Percentiles rank a stretch among this genome's conserved stretches.
phyloP scores from a whole-genome alignment of 1,140 invertebrate genomes.

The Akabosia matsudoensis region DNA sequence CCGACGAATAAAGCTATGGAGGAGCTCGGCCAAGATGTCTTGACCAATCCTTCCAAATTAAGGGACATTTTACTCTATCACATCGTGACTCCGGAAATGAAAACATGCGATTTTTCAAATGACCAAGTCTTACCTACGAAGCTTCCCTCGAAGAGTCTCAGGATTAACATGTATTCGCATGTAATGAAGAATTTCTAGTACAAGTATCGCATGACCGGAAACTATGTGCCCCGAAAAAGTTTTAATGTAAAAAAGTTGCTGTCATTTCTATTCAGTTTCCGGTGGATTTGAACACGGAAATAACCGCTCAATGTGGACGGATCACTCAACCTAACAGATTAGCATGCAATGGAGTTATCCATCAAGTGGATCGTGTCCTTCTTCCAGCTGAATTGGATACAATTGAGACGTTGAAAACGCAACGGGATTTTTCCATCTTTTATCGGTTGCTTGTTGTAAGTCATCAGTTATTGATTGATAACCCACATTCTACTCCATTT shows the following conservation, averaged over 20 bases:
- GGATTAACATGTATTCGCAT: conserved; percentile 60
- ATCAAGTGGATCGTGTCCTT: conserved; percentile 59
- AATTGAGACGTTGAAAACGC: conserved; percentile 52
- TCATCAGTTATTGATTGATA: background rate
- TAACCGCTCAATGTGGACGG: conserved; percentile 63
- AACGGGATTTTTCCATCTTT: conserved; percentile 54
- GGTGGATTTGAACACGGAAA: conserved; percentile 55
- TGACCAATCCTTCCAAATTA: conserved; percentile 49
- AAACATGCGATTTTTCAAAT: conserved; percentile 48
- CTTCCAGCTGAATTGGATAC: conserved; percentile 56
- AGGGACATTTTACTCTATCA: conserved; percentile 60
- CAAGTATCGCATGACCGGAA: no score
- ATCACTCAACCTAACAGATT: conserved; percentile 60
- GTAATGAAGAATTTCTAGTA: conserved; percentile 48
- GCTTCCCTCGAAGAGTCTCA: conserved; percentile 51
- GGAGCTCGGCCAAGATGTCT: conserved; percentile 37
- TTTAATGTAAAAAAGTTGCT: no score
- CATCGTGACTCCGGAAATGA: conserved; percentile 49
- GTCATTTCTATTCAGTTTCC: conserved; percentile 52
- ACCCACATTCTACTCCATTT: background rate
- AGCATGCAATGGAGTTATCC: conserved; percentile 61
- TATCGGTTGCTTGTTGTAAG: conserved; percentile 52
- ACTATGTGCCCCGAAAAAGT: no score
- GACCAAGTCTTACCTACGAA: conserved; percentile 55
- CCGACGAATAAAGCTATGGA: conserved; percentile 56